Evolutionary conservation across 2,113 vertebrate genomes (phyloP).

Genomic region (Procavia capensis): DNA sequence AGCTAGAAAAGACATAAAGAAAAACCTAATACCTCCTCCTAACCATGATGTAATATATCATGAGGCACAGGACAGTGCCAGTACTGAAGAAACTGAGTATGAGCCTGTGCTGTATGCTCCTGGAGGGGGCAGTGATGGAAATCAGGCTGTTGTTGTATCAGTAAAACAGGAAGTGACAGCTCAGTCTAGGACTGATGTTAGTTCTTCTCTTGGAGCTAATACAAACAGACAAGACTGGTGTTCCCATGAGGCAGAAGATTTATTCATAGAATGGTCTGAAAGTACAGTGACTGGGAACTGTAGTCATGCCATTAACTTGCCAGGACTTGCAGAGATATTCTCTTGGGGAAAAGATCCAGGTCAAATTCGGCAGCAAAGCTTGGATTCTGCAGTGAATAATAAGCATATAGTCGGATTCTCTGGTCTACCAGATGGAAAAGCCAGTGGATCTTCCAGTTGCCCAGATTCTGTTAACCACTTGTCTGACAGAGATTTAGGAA

Average conservation of each 20-base stretch:
- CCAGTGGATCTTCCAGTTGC: conserved; percentile 84
- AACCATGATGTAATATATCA: conserved; percentile 50
- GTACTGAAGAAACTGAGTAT: conserved; percentile 61
- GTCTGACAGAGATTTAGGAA: conserved; percentile 82
- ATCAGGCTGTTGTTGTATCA: conserved; percentile 61
- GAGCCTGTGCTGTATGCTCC: conserved; percentile 66
- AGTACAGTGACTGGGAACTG: conserved; percentile 19
- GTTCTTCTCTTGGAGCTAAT: conserved; percentile 59
- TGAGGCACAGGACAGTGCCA: conserved; percentile 54
- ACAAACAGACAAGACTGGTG: conserved; percentile 58
- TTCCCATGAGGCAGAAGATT: conserved; percentile 67
- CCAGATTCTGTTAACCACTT: conserved; percentile 84
- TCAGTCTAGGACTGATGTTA: background rate
- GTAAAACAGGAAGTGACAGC: conserved; percentile 45
- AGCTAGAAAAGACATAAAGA: conserved; percentile 50
- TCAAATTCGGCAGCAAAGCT: conserved; percentile 83
- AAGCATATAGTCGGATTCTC: conserved; percentile 80
- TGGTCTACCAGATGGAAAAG: conserved; percentile 78
- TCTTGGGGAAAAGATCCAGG: conserved; percentile 74
- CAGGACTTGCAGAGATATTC: conserved; percentile 81
- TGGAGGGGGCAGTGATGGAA: conserved; percentile 54
- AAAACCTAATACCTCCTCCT: background rate
- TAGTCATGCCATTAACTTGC: conserved; percentile 65
- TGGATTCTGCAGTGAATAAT: conserved; percentile 83
- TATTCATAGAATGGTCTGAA: conserved; percentile 62